Base-by-base conservation (phyloP, 2,113 vertebrate species). In the Chitala chitala region DNA sequence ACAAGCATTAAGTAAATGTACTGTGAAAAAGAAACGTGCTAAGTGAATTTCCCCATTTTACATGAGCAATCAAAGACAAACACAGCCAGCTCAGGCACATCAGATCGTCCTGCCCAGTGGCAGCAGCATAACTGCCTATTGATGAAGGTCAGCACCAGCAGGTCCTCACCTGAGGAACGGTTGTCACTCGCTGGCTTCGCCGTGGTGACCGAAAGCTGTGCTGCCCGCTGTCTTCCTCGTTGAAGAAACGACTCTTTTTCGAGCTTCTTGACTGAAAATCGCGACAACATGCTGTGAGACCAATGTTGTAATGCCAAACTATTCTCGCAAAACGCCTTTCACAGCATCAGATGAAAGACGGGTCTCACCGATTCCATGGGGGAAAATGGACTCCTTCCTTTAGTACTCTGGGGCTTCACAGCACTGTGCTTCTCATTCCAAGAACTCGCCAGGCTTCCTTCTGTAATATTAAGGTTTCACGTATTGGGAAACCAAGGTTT, bases 371-470 rank as follows among this genome's bases (percentile, higher is more conserved):
- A 95, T 83, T 99, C 96, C 89, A 94, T 89, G 61, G 89, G 81
- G 74, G 90, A 84, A 61, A 90, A 86, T 78, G 88, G 88, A 83
- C 90, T 94, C 71, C 92, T 91, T 87, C 90, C 94, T 85, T 96
- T 93, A 87, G 94, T 94, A 86, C 90, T 88, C 70, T 94, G 94
- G 54, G 95, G 89, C 90, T 95, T 98, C 75, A 94, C 91, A 77
- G 95, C 88, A 87, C 83, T 96, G 80, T 94, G 95, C 77, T 98
- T 99, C 83, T 98, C 96, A 94, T 96, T 98, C 92, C 96, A 92
- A 4, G 94, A 94, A 85, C 92, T 96, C 78, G 94, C 96, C 86
- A 99, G 91, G 84, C 97, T 96, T 86, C 97, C 96, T 77, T 98
- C 97, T 98, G 85, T 76, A 81, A 77, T 71, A 76, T 76, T 83